phyloP scores from a whole-genome alignment of 2,888 invertebrate species.

The Sinohyriopsis cumingii region DNA sequence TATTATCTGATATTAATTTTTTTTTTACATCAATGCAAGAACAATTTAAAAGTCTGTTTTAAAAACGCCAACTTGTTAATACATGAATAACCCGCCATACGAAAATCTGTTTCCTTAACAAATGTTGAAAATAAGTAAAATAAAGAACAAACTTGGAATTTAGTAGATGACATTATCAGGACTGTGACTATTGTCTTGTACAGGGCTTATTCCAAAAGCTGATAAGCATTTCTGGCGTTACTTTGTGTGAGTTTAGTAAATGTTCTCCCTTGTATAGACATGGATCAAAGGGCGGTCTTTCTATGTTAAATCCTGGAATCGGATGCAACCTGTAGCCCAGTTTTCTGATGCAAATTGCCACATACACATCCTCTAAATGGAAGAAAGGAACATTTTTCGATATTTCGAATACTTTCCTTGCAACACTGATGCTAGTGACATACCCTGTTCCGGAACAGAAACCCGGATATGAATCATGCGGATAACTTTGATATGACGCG shows the following conservation, averaged over 20 bases:
- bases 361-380: constrained; percentile 60
- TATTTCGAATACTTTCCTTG: constrained; percentile 35
- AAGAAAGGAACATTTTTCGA: constrained; percentile 57
- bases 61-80: too few species aligned
- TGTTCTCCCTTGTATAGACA: constrained; percentile 33
- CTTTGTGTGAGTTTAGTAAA: constrained; percentile 41
- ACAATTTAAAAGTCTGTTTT: too few species aligned
- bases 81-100: too few species aligned
- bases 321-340: constrained; percentile 32
- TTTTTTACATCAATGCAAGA: too few species aligned
- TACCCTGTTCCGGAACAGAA: constrained; percentile 61
- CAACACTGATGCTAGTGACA: constrained; percentile 47
- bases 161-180: background rate
- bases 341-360: constrained; percentile 46
- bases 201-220: constrained; percentile 26
- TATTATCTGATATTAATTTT: too few species aligned
- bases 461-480: constrained; percentile 48
- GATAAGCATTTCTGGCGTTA: constrained; percentile 21
- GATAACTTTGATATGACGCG: constrained; percentile 47
- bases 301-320: constrained; percentile 42
- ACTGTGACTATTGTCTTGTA: background rate
- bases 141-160: background rate
- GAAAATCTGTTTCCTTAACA: too few species aligned
- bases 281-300: constrained; percentile 18
- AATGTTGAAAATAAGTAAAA: too few species aligned